phyloP scores from a whole-genome alignment of 2,797 vertebrate genomes.

The Pitangus sulphuratus region DNA sequence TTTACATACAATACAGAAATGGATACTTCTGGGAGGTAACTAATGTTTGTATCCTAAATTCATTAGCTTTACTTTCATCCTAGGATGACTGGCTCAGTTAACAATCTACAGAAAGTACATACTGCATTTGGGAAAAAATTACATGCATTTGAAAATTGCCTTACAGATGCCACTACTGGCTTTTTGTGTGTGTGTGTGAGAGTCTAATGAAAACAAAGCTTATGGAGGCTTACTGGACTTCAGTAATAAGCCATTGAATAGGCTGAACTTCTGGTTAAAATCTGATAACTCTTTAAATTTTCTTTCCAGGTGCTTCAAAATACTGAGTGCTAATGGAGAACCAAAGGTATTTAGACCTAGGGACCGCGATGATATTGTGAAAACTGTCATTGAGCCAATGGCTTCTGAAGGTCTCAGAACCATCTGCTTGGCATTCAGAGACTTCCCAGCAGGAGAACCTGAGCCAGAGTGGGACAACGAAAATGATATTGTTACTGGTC shows the following conservation, averaged over 20 bases:
- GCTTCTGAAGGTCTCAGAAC: slow-evolving; percentile 97
- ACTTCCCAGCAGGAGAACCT: slow-evolving; percentile 90
- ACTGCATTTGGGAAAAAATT: not conserved
- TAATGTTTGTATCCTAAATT: not conserved
- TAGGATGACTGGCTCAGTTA: not conserved
- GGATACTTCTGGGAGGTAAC: not conserved
- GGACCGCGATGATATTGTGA: slow-evolving; percentile 94
- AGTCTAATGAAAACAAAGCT: not conserved
- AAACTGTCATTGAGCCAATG: slow-evolving; percentile 98
- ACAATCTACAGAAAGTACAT: not conserved
- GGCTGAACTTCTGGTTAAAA: not conserved
- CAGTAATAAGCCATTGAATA: not conserved
- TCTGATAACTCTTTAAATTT: not conserved
- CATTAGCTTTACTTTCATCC: not conserved
- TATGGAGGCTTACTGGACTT: not conserved
- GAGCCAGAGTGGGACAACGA: slow-evolving; percentile 99
- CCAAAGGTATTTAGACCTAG: slow-evolving; percentile 92
- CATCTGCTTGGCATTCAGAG: slow-evolving; percentile 96
- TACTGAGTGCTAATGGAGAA: slow-evolving; percentile 91
- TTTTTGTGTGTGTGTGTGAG: not conserved
- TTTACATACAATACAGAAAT: not conserved
- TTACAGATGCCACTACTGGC: not conserved
- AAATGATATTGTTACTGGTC: slow-evolving; percentile 90
- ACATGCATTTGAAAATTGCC: not conserved
- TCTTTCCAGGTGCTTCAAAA: slow-evolving; percentile 91